phyloP scores from a whole-genome alignment of 2,797 vertebrate species.

The Brachyalestes nurse region DNA sequence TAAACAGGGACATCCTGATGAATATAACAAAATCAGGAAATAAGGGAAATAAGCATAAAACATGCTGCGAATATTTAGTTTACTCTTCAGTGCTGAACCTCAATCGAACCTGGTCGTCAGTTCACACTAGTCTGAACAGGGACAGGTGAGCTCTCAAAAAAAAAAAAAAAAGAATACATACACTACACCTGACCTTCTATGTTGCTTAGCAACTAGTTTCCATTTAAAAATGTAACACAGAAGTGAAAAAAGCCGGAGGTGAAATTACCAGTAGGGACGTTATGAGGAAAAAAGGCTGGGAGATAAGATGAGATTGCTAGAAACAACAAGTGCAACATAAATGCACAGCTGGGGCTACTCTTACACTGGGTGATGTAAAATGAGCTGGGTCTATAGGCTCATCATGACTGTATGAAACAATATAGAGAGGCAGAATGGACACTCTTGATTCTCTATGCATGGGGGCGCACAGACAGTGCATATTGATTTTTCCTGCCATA shows the following conservation, averaged over 20 bases:
- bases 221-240: constrained; percentile 62
- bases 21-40: constrained; percentile 10
- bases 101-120: not conserved
- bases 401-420: constrained; percentile 47
- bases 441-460: constrained; percentile 48
- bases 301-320: constrained; percentile 54
- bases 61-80: not conserved
- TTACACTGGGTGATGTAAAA: constrained; percentile 56
- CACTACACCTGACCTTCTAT: constrained; percentile 53
- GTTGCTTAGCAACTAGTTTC: constrained; percentile 63
- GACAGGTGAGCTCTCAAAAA: not conserved
- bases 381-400: constrained; percentile 52
- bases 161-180: not conserved
- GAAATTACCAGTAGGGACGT: constrained; percentile 52
- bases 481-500: constrained; percentile 59
- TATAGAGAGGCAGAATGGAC: constrained; percentile 21
- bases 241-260: constrained; percentile 50
- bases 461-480: constrained; percentile 40
- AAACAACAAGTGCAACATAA: constrained; percentile 58
- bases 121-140: constrained; percentile 7
- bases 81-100: not conserved
- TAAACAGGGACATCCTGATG: not conserved
- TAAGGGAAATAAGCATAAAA: no score
- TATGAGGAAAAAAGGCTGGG: constrained; percentile 49
- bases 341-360: constrained; percentile 56